Percentiles rank a stretch among this genome's conserved stretches.
Evolutionary conservation across 2,888 invertebrate genomes (phyloP).

Genomic region (Mesorhabditis belari): DNA sequence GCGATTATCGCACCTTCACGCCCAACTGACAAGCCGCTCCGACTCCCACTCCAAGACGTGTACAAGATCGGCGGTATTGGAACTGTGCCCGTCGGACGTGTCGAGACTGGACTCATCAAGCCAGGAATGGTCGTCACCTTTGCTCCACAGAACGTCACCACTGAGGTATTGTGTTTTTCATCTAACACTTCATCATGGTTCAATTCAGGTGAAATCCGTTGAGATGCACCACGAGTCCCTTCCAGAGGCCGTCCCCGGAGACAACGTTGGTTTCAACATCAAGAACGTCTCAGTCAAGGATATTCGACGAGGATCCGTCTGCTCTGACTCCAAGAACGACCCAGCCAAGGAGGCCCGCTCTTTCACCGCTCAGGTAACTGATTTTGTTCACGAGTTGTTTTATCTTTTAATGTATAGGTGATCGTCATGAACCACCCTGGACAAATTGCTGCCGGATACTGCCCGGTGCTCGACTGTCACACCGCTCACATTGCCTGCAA

Average conservation of each 20-base stretch:
- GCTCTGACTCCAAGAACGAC: constrained; percentile 92
- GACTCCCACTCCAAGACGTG: constrained; percentile 97
- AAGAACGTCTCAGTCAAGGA: constrained; percentile 99
- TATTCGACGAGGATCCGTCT: constrained; percentile 95
- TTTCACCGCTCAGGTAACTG: constrained; percentile 74
- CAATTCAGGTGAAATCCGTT: constrained; percentile 77
- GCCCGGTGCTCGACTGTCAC: constrained; percentile 98
- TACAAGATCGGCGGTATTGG: constrained; percentile 99
- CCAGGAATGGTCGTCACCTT: constrained; percentile 91
- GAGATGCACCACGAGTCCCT: constrained; percentile 99
- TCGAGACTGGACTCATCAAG: constrained; percentile 92
- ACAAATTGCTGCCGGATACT: constrained; percentile 94
- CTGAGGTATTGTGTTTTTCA: constrained; percentile 65
- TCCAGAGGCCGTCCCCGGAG: constrained; percentile 66
- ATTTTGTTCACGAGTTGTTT: background rate
- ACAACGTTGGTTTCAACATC: constrained; percentile 99
- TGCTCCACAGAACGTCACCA: constrained; percentile 89
- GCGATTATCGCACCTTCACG: constrained; percentile 88
- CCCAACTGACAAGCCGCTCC: constrained; percentile 92
- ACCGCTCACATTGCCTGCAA: constrained; percentile 99
- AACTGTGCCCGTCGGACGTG: constrained; percentile 98
- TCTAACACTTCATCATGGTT: background rate
- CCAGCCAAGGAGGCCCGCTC: constrained; percentile 89
- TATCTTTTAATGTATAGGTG: constrained; percentile 62
- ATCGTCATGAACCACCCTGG: constrained; percentile 98